Evolutionary conservation across 2,113 vertebrate species (phyloP), one percentile per base, ranked within the genome.

Genomic region (Pholis gunnellus): DNA sequence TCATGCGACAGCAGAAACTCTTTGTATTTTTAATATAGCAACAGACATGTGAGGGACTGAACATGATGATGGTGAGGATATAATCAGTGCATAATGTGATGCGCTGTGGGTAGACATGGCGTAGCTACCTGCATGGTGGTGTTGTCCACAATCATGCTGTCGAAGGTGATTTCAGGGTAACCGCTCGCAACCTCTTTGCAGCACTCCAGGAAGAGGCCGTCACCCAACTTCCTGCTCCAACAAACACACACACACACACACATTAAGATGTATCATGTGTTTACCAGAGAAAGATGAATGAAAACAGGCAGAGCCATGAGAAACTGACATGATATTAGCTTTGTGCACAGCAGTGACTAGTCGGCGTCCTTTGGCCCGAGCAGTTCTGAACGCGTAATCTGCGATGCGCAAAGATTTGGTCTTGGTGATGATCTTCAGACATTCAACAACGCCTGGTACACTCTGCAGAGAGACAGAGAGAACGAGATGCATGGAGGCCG

Each of bases 121-220:
- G 56, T 17, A 9, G 57, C 34, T 69, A 96, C 96, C 96, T 97
- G 96, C 96, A 97, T 97, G 73, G 96, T 96, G 22, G 96, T 96
- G 85, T 97, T 97, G 85, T 97, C 96, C 36, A 97, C 96, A 5
- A 97, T 97, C 95, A 97, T 97, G 85, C 74, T 96, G 65, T 96
- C 94, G 5, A 97, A 97, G 60, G 81, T 79, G 81, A 97, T 97
- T 38, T 96, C 95, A 1, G 96, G 95, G 85, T 96, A 97, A 81
- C 87, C 88, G 1, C 94, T 86, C 0, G 96, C 96, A 50, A 97
- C 96, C 75, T 97, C 96, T 86, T 89, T 92, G 82, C 96, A 97
- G 86, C 96, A 97, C 78, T 96, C 95, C 69, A 96, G 94, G 83
- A 97, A 97, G 5, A 97, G 95, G 2, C 96, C 96, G 2, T 97